Evolutionary conservation across 1,140 invertebrate species (phyloP).

Genomic region (Plectrocnemia conspersa): DNA sequence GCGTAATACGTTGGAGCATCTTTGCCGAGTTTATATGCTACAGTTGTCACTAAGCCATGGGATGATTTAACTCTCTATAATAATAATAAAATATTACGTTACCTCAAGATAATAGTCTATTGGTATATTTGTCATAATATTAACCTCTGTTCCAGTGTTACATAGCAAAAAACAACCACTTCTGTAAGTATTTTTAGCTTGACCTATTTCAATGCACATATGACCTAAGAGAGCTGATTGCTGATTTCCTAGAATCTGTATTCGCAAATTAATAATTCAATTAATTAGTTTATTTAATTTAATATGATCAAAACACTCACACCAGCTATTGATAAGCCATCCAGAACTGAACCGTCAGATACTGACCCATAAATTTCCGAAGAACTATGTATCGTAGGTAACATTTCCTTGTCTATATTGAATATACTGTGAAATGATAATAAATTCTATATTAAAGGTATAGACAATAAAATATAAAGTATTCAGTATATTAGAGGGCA

Average conservation of each 20-base stretch:
- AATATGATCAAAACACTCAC: slow-evolving; percentile 49
- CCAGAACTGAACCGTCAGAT: slow-evolving; percentile 61
- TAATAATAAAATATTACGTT: slow-evolving; percentile 18
- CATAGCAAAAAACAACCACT: slow-evolving; percentile 95
- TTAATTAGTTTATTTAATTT: slow-evolving; percentile 17
- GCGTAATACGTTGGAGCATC: slow-evolving; percentile 79
- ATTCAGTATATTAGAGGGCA: no score
- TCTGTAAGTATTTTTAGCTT: slow-evolving; percentile 95
- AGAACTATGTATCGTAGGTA: slow-evolving; percentile 82
- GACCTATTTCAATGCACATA: slow-evolving; percentile 81
- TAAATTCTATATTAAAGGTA: no score
- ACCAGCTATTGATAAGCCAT: slow-evolving; percentile 84
- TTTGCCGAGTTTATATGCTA: slow-evolving; percentile 87
- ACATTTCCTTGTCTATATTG: slow-evolving; percentile 68
- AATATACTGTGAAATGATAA: slow-evolving; percentile 57
- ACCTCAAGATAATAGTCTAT: slow-evolving; percentile 15
- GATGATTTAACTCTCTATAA: slow-evolving; percentile 72
- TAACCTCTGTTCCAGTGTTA: slow-evolving; percentile 82
- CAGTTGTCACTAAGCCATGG: slow-evolving; percentile 89
- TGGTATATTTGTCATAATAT: slow-evolving; percentile 12
- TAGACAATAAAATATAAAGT: no score
- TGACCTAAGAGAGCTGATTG: slow-evolving; percentile 94
- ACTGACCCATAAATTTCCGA: slow-evolving; percentile 83
- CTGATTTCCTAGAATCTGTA: slow-evolving; percentile 87
- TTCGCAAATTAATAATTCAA: slow-evolving; percentile 17